Percentiles rank a stretch among this genome's conserved stretches.
phyloP scores from a whole-genome alignment of 2,113 vertebrate genomes.

The Vombatus ursinus region DNA sequence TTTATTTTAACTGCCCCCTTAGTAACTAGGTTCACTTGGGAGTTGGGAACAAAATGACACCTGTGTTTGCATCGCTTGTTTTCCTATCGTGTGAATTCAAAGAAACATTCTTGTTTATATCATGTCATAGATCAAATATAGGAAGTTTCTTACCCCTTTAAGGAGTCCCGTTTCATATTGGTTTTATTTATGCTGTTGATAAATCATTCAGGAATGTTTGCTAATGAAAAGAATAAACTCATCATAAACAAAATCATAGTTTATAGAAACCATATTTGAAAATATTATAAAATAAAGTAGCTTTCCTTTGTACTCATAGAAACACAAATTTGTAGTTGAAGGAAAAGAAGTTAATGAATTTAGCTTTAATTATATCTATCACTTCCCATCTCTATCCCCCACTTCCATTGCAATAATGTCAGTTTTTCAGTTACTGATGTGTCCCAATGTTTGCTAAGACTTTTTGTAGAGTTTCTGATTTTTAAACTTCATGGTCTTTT shows the following conservation, averaged over 20 bases:
- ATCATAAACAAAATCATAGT: conserved; percentile 18
- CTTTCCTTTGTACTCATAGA: neutral
- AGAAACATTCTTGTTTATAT: neutral
- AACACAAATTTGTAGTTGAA: conserved; percentile 29
- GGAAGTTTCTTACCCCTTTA: neutral
- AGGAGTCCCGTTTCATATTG: conserved; percentile 28
- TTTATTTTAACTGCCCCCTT: conserved; percentile 15
- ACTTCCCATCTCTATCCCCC: conserved; percentile 23
- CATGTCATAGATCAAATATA: neutral
- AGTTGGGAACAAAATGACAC: conserved; percentile 17
- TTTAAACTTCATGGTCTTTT: conserved; percentile 25
- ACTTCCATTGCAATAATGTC: neutral
- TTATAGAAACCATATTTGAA: conserved; percentile 51
- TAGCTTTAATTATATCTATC: conserved; percentile 18
- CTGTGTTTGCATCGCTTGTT: conserved; percentile 24
- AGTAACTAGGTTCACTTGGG: conserved; percentile 31
- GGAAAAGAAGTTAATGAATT: conserved; percentile 34
- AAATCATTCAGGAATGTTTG: neutral
- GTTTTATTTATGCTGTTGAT: conserved; percentile 24
- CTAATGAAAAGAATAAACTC: conserved; percentile 39
- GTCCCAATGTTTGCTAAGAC: neutral
- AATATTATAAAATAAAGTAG: conserved; percentile 43
- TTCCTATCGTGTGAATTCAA: conserved; percentile 31
- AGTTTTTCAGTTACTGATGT: conserved; percentile 35
- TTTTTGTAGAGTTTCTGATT: conserved; percentile 8